Evolutionary conservation across 2,113 vertebrate genomes (phyloP), one percentile per base, ranked within the genome.

Genomic region (Pica pica): DNA sequence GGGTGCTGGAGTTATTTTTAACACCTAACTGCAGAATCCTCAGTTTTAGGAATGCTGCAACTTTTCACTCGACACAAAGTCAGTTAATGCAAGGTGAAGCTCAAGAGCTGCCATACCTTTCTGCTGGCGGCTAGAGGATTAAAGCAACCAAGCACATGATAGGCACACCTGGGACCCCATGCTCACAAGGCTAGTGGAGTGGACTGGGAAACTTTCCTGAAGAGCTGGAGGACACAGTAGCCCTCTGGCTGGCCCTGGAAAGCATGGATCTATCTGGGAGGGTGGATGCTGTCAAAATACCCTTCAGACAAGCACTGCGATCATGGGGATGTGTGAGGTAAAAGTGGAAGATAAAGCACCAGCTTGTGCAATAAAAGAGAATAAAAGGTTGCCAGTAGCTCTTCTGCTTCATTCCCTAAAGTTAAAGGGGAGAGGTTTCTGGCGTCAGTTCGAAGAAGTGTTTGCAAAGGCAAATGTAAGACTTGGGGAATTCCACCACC

Each of bases 401-500:
- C 76, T 63, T 81, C 63, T 60, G 27, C 82, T 83, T 92, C 10
- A 0, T 70, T 94, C 93, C 84, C 79, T 93, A 75, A 56, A 94
- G 82, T 95, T 93, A 93, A 70, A 94, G 71, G 82, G 90, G 88
- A 88, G 94, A 96, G 94, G 94, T 64, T 97, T 86, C 93, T 97
- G 95, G 95, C 82, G 3, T 35, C 60, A 26, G 57, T 87, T 92
- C 0, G 95, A 77, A 86, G 75, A 73, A 83, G 64, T 70, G 31
- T 91, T 96, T 95, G 91, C 50, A 74, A 94, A 90, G 71, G 85
- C 87, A 94, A 39, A 90, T 83, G 59, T 75, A 95, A 88, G 92
- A 91, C 57, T 64, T 67, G 92, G 93, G 95, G 95, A 97, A 94
- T 96, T 96, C 93, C 94, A 96, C 75, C 92, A 92, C 93, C 95